Base-by-base conservation (phyloP, 2,113 vertebrate genomes). In the Salvelinus namaycush region DNA sequence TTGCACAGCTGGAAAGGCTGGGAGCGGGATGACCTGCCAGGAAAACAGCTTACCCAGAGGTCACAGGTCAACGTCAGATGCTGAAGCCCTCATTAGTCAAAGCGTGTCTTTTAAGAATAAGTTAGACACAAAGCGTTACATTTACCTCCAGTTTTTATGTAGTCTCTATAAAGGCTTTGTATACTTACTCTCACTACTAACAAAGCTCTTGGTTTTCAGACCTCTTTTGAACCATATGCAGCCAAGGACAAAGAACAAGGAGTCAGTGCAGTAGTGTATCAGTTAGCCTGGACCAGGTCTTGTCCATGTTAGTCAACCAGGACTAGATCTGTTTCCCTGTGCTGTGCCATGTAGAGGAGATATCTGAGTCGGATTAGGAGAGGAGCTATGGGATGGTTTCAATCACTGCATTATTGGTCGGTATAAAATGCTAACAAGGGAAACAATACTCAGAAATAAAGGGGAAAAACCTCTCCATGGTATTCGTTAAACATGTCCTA, bases 401-500 rank as follows among this genome's bases (percentile, higher is more conserved):
- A 54, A 75, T 79, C 57, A 31, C 34, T 14, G 59, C 49, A 48
- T 65, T 31, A 68, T 59, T 59, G 9, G 39, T 44, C 39, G 39
- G 39, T 12, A 44, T 9, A 44, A 44, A 44, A 44, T 44, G 31
- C 48, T 70, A 67, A 59, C 65, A 24, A 70, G 74, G n/a, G 31
- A 78, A 72, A 77, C 20, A 72, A 70, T n/a, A 49, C 51, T 68
- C 54, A 68, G 60, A 73, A 67, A 68, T 62, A 70, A 72, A 49
- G 69, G 39, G 39, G 29, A 54, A 60, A 73, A 79, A 67, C 60
- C 69, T 64, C 64, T 18, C 57, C 48, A 77, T 16, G 57, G 70
- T 67, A 71, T 68, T 76, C 59, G 70, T 75, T 76, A 81, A 81
- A 70, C 31, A 18, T 74, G 70, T 57, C 54, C 54, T 57, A 57